Evolutionary conservation across 2,888 invertebrate genomes (phyloP), one percentile per base, ranked within the genome.

Genomic region (Microdon myrmicae): DNA sequence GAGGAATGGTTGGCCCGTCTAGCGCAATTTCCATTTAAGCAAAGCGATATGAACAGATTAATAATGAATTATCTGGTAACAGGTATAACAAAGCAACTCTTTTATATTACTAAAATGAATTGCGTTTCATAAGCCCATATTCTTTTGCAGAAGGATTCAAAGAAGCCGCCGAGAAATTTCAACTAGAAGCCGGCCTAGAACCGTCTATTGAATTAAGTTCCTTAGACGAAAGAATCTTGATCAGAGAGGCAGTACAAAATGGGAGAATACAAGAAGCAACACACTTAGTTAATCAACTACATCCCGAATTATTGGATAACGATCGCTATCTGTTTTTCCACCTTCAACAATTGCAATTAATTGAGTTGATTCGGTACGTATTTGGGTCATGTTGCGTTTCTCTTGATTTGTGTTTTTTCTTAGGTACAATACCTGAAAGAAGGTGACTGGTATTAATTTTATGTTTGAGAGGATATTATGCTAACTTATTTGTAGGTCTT

Each of bases 31-130:
- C 92, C 92, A 71, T 88, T 95, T 70, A 93, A 93, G 47, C 85
- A 95, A 71, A 88, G 90, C 28, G 93, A 94, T 72, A 96, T 98
- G 92, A 97, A 98, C 81, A 92, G 93, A 80, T 84, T 98, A 68
- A 95, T 98, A 69, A 97, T 98, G 96, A 96, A 98, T 82, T 98
- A 98, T 81, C 85, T 98, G 73, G 95, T 97, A 29, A 96, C 95
- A 82, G 96, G 95, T 94, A 81, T 58, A 67, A n/a, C n/a, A n/a
- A 8, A 1, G 3, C n/a, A 3, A 20, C 3, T 17, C 1, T 9
- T 20, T 2, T 4, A 14, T 2, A 1, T n/a, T 17, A 10, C 10
- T 4, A n/a, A 22, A 34, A 31, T 7, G n/a, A n/a, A n/a, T n/a
- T n/a, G n/a, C n/a, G n/a, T n/a, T n/a, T n/a, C n/a, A n/a, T 3